Evolutionary conservation across 2,888 invertebrate genomes (phyloP), one percentile per base, ranked within the genome.

Genomic region (Tenthredo mesomela): DNA sequence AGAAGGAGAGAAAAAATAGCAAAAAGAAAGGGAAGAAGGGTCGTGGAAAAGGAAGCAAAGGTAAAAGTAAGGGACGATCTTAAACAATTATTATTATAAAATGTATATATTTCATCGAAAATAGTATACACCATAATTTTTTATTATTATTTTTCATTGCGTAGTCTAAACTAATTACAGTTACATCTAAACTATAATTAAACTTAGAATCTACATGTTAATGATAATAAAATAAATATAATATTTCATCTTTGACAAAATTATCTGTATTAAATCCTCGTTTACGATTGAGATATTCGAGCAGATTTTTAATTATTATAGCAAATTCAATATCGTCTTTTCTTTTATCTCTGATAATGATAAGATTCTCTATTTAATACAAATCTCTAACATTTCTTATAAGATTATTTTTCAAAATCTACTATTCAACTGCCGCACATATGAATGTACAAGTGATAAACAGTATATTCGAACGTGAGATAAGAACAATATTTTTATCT

Each of bases 1-100:
- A 89, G 94, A 95, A 89, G 93, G 94, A 88, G 91, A 94, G 87
- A 94, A 95, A 89, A 94, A 95, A 89, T 91, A 93, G 89, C 93
- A 94, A 87, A 92, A 86, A 82, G 91, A 92, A 18, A 93, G 92
- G 47, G 94, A 95, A 89, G 94, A 95, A 89, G 93, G 87, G 89
- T 47, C 87, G 87, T 25, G 84, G 86, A 37, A 90, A 88, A 67
- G 86, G 87, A 15, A 84, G 87, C 65, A 89, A 85, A 85, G 80
- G 58, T 50, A 82, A 71, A 37, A 71, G 67, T 71, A 85, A 82
- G 21, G 67, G 84, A 25, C 43, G 67, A 47, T 78, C 67, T 10
- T 78, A 78, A 84, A n/a, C 29, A 3, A 67, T 67, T 67, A 18
- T 25, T 50, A 25, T 54, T 50, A 29, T 3, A 21, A 15, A 54